Percentiles rank a stretch among this genome's conserved stretches.
Conservation (phyloP, 2,797 vertebrate species). For the Pangasius macronema region DNA sequence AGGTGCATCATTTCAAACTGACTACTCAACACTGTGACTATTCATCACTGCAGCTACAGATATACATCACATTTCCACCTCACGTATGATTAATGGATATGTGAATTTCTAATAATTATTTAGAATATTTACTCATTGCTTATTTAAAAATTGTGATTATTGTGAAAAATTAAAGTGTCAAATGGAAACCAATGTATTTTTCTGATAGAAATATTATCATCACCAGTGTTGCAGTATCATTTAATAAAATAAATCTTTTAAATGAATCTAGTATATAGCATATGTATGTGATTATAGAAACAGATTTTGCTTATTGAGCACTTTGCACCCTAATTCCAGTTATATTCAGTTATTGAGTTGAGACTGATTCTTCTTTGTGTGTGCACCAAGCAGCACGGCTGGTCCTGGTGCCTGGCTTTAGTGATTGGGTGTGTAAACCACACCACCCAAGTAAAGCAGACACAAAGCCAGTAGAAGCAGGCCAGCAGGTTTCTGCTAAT, state of each 20-base stretch:
- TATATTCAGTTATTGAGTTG: constrained; percentile 11
- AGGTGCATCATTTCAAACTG: background rate
- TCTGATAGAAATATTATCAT: background rate
- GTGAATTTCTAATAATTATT: background rate
- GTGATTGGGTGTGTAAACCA: constrained; percentile 29
- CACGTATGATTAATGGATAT: background rate
- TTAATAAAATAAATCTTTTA: background rate
- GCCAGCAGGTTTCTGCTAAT: constrained; percentile 46
- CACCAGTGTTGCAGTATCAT: background rate
- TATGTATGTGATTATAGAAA: background rate
- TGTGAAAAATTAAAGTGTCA: background rate
- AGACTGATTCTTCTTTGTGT: constrained; percentile 15
- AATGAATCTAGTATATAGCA: background rate
- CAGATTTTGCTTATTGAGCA: background rate
- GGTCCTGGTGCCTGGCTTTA: constrained; percentile 25
- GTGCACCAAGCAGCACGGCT: constrained; percentile 23
- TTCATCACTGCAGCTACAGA: background rate
- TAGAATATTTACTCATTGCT: background rate
- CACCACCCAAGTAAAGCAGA: constrained; percentile 43
- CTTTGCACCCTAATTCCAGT: background rate
- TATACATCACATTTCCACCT: background rate
- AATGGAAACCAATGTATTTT: background rate
- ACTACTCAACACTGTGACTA: background rate
- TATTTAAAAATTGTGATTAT: background rate
- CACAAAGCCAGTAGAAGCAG: constrained; percentile 44